Conservation (phyloP, 2,113 vertebrate genomes). For the Porphyrio hochstetteri region DNA sequence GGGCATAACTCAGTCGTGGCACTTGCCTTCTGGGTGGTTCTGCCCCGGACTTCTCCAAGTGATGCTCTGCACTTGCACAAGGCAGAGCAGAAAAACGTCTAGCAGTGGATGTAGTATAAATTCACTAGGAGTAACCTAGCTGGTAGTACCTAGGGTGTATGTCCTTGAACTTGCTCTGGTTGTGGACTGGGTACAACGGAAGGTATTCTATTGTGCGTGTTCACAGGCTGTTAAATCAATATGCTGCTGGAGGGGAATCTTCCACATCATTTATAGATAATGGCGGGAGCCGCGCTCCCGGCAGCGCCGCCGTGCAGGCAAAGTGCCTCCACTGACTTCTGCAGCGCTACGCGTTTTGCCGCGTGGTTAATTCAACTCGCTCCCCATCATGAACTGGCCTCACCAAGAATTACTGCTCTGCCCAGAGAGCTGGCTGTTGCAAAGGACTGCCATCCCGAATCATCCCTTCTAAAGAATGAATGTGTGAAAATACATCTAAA, state of each 20-base stretch:
- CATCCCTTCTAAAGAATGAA: background rate
- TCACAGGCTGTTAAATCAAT: slow-evolving; percentile 46
- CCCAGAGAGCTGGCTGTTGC: background rate
- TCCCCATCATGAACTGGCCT: background rate
- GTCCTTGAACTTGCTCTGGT: background rate
- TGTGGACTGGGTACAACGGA: background rate
- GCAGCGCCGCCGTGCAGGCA: background rate
- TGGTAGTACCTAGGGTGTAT: background rate
- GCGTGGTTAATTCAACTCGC: background rate
- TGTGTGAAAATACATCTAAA: background rate
- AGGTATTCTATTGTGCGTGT: background rate
- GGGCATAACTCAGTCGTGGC: background rate
- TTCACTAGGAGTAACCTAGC: background rate
- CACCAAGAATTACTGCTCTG: background rate
- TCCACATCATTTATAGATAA: slow-evolving; percentile 55
- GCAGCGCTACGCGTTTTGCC: slow-evolving; percentile 17
- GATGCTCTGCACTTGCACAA: background rate
- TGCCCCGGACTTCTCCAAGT: background rate
- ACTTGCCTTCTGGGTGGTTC: background rate
- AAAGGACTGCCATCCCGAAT: background rate
- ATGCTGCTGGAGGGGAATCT: slow-evolving; percentile 44
- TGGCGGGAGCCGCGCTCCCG: background rate
- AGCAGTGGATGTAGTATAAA: background rate
- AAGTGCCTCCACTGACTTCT: slow-evolving; percentile 49
- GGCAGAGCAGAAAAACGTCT: background rate